Conservation (phyloP, 2,888 invertebrate species). For the Muscina levida region DNA sequence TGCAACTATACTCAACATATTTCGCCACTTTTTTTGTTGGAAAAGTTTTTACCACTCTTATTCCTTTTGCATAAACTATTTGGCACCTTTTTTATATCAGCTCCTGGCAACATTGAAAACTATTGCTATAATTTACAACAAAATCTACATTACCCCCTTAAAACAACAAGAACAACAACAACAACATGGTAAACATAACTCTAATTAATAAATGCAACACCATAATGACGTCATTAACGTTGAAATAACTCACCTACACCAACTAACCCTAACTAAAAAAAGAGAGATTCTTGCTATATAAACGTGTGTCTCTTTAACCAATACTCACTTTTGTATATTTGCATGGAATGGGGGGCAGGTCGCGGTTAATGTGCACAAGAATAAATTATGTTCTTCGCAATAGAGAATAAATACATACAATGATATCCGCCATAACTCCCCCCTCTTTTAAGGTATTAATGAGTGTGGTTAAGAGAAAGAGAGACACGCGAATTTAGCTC, state of each 20-base stretch:
- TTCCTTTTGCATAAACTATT: too few species aligned
- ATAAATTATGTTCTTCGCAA: constrained; percentile 8
- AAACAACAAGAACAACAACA: not conserved
- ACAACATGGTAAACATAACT: not conserved
- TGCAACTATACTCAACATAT: too few species aligned
- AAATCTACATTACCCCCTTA: constrained; percentile 30
- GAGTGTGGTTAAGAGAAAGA: not conserved
- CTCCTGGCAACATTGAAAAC: too few species aligned
- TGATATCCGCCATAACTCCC: constrained; percentile 42
- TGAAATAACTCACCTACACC: not conserved
- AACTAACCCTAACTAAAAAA: not conserved
- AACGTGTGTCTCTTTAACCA: too few species aligned
- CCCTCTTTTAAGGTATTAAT: constrained; percentile 41
- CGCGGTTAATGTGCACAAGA: not conserved
- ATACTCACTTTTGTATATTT: constrained; percentile 8
- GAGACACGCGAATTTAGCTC: too few species aligned
- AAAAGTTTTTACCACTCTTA: too few species aligned
- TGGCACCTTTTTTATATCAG: too few species aligned
- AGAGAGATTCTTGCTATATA: too few species aligned
- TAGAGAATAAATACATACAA: constrained; percentile 30
- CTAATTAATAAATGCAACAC: constrained; percentile 31
- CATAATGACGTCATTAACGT: constrained; percentile 63
- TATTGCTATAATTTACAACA: constrained; percentile 31
- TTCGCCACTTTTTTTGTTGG: too few species aligned
- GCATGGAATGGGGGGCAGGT: not conserved